Evolutionary conservation across 2,797 vertebrate species (phyloP), one percentile per base, ranked within the genome.

Genomic region (Neoniphon sammara): DNA sequence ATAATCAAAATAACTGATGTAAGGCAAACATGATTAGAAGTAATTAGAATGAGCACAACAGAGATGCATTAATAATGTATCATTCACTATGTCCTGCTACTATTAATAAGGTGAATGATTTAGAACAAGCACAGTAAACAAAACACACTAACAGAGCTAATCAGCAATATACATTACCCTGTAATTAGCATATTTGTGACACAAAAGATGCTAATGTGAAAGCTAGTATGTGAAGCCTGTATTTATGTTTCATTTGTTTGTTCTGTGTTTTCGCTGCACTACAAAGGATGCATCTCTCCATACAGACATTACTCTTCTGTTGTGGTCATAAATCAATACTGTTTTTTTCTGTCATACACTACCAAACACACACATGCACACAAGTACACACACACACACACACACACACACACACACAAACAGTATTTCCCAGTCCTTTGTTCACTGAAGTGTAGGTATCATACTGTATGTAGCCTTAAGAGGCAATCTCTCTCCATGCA

Each of bases 281-380:
- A 67, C 42, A 70, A 64, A 60, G 23, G 55, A 85, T 64, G 47
- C 31, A 25, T 34, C 66, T 50, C 73, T 65, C 65, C 59, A 66
- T 20, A 54, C 69, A 66, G 21, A 57, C 34, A 44, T 59, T 70
- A 31, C 53, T 55, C 73, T 80, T 80, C 82, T 89, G 78, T 87
- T 87, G 68, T 68, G 53, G 70, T 80, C 57, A 77, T 85, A 82
- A 91, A 91, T 91, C 87, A 91, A 86, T 91, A 82, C 25, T 44
- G 55, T 67, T 78, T 34, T 34, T 67, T 63, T 81, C 67, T 70
- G 53, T 84, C 66, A 21, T 57, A 54, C 34, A 42, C 58, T 62
- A 23, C 7, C 84, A 84, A 78, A 77, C 76, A 80, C 55, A 77
- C 52, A 56, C 52, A 21, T 36, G 56, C n/a, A 31, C 47, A 49